Conservation (phyloP, 2,113 vertebrate species). For the Laterallus jamaicensis region DNA sequence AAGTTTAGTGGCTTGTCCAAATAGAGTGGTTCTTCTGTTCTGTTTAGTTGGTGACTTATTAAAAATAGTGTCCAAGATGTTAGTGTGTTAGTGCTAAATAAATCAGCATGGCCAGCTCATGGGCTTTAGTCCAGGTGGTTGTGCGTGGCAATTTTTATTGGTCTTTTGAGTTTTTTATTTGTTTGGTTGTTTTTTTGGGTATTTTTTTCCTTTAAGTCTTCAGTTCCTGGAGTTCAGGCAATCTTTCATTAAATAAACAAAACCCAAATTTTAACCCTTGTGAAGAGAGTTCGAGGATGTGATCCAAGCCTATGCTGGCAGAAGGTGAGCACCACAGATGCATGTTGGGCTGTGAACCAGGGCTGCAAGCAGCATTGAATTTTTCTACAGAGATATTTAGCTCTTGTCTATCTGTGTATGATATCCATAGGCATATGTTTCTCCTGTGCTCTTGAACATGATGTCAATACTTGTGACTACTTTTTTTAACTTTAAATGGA, state of each 20-base stretch:
- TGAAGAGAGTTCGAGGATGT: background rate
- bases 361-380: background rate
- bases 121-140: background rate
- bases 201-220: background rate
- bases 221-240: background rate
- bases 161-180: too few relatives aligned
- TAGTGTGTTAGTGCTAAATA: background rate
- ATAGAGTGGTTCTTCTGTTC: background rate
- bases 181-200: background rate
- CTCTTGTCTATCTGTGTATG: background rate
- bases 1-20: background rate
- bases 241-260: background rate
- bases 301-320: accelerated
- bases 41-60: background rate
- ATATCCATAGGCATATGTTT: background rate
- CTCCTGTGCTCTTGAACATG: background rate
- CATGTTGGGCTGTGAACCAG: background rate
- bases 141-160: background rate
- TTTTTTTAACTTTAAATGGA: background rate
- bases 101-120: accelerated
- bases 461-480: background rate
- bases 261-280: background rate
- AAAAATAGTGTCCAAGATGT: background rate
- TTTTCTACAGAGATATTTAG: background rate
- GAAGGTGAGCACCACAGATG: background rate